Evolutionary conservation across 2,797 vertebrate genomes (phyloP).

Genomic region (Melanotaenia pygmaea): DNA sequence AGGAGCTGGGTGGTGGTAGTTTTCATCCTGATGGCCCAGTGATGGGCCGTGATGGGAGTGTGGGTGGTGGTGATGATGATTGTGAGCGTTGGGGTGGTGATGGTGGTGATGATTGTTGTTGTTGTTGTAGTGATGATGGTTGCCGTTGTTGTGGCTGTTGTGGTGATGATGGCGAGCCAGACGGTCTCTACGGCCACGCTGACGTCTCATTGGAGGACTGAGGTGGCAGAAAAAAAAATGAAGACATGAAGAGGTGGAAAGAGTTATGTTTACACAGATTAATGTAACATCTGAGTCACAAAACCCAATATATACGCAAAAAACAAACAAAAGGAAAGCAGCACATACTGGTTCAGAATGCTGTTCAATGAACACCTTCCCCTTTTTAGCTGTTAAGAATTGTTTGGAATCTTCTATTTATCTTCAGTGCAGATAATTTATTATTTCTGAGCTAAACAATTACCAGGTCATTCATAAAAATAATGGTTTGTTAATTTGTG

Average conservation of each 20-base stretch:
- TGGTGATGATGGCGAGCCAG: slow-evolving; percentile 88
- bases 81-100: slow-evolving; percentile 66
- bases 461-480: not conserved
- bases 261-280: not conserved
- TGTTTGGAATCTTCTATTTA: not conserved
- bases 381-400: not conserved
- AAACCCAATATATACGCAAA: not conserved
- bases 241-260: slow-evolving; percentile 3
- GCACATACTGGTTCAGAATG: not conserved
- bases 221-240: slow-evolving; percentile 33
- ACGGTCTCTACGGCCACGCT: slow-evolving; percentile 88
- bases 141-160: slow-evolving; percentile 62
- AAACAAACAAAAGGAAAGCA: not conserved
- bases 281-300: not conserved
- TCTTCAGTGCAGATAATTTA: not conserved
- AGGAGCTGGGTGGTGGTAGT: slow-evolving; percentile 88
- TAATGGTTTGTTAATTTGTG: not conserved
- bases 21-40: slow-evolving; percentile 90
- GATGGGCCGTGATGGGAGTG: slow-evolving; percentile 73
- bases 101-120: slow-evolving; percentile 60
- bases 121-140: slow-evolving; percentile 55
- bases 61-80: slow-evolving; percentile 74
- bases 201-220: slow-evolving; percentile 96
- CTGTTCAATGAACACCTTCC: not conserved
- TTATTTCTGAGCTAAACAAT: not conserved